Base-by-base conservation (phyloP, 2,888 invertebrate genomes). In the Volucella zonaria region DNA sequence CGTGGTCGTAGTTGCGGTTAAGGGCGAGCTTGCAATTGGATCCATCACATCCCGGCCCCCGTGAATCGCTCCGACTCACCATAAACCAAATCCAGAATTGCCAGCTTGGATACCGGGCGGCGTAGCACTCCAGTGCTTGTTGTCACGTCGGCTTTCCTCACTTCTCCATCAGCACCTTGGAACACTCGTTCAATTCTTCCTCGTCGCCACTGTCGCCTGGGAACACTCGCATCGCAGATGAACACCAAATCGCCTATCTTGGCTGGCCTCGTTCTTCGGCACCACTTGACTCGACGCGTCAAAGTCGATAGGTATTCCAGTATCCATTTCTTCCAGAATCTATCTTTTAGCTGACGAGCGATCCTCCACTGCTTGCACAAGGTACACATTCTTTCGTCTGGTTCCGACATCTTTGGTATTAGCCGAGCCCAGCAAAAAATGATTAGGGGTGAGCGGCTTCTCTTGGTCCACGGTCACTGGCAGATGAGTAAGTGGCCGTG, bases 281-380 rank as follows among this genome's bases (percentile, higher is more conserved):
- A 87, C 81, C 78, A 83, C 66, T 76, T 83, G 15, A 62, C 31
- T 3, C 80, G 52, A 1, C 80, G 62, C 1, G 82, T 82, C 14
- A 86, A 70, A 3, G 86, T 86, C 1, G 78, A 81, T 18, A 85
- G 42, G 38, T 87, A 87, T 51, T 83, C 82, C 1, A 15, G 3
- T 10, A 82, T 52, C 81, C 82, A 81, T 9, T 77, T 42, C 15
- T 78, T 80, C 78, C 75, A 81, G 61, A 86, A 80, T 8, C 42
- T 47, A 18, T 87, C 70, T 40, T 74, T 43, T 15, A 82, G 23
- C 56, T 68, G 64, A n/a, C 70, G 61, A 9, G 77, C 18, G 18
- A 23, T 23, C 18, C 18, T 23, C 18, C 18, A 23, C 77, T 23
- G 18, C 2, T 23, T 23, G 18, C 2, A 2, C 18, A 23, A 23